A percentile compares a stretch with the other conserved stretches of the same genome.
These are phyloP conservation scores for Cepaea nemoralis DNA, from an alignment of 1,140 invertebrate species.

Conservation along the genomic window DNA sequence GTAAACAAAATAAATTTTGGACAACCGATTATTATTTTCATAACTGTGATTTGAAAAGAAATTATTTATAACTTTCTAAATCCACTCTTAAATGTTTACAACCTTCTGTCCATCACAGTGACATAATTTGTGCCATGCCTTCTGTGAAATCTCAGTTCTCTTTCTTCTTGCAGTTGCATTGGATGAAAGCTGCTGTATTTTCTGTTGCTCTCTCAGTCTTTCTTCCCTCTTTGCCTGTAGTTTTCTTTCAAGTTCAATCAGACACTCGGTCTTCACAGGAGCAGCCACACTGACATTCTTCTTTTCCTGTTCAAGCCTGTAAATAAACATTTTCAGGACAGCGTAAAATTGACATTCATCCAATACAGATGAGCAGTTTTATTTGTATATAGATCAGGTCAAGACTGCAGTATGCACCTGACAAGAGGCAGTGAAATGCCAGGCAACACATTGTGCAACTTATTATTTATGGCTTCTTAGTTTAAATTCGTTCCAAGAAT, in stretches of 20 bases:
- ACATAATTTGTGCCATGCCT: slow-evolving; percentile 52
- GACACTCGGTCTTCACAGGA: slow-evolving; percentile 55
- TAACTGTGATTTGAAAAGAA: too few species aligned
- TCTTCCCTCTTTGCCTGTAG: slow-evolving; percentile 58
- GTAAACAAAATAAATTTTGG: too few species aligned
- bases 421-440: too few species aligned
- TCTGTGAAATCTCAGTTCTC: slow-evolving; percentile 58
- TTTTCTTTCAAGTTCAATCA: slow-evolving; percentile 60
- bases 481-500: neutral
- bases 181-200: slow-evolving; percentile 43
- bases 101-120: slow-evolving; percentile 9
- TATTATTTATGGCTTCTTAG: neutral
- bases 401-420: too few species aligned
- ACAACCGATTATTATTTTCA: too few species aligned
- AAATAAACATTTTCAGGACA: too few species aligned
- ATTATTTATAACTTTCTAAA: neutral
- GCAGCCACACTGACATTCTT: slow-evolving; percentile 48
- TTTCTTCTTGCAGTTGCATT: slow-evolving; percentile 51
- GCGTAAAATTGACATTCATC: too few species aligned
- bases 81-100: neutral
- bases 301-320: slow-evolving; percentile 63
- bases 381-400: too few species aligned
- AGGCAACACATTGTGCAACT: neutral
- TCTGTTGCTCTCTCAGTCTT: slow-evolving; percentile 57
- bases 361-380: too few species aligned